Conservation (phyloP, 2,888 invertebrate genomes). For the Habrosyne pyritoides region DNA sequence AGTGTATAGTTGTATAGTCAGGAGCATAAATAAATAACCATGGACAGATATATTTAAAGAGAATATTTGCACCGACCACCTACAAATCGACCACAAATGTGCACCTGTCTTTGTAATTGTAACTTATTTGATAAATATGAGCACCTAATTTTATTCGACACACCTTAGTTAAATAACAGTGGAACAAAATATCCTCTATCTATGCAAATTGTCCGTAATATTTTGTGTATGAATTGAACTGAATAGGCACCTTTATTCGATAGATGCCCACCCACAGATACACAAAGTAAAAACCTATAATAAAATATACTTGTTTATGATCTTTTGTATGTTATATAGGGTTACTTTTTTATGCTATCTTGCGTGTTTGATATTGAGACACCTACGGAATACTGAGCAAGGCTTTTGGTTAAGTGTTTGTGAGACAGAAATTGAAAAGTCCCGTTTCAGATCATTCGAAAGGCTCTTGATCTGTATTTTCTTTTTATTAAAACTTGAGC, state of each 20-base stretch:
- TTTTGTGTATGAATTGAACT: conserved; percentile 8
- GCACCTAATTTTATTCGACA: too few relatives aligned
- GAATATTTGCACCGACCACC: too few relatives aligned
- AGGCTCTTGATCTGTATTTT: neutral
- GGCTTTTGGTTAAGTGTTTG: neutral
- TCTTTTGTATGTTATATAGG: neutral
- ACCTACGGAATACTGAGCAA: neutral
- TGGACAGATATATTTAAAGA: too few relatives aligned
- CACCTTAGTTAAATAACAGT: neutral
- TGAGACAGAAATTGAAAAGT: neutral
- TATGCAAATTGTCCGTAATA: neutral
- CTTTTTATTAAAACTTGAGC: too few relatives aligned
- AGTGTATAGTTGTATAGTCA: too few relatives aligned
- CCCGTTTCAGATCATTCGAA: neutral
- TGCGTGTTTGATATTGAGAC: neutral
- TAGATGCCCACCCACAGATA: conserved; percentile 19
- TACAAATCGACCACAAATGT: too few relatives aligned
- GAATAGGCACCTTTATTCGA: conserved; percentile 1
- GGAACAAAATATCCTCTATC: neutral
- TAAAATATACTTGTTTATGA: conserved; percentile 12
- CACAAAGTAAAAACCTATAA: conserved; percentile 14
- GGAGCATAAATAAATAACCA: too few relatives aligned
- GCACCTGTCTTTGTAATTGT: too few relatives aligned
- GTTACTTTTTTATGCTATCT: neutral
- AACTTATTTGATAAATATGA: too few relatives aligned